Evolutionary conservation across 2,113 vertebrate genomes (phyloP), one percentile per base, ranked within the genome.

Genomic region (Apaloderma vittatum): DNA sequence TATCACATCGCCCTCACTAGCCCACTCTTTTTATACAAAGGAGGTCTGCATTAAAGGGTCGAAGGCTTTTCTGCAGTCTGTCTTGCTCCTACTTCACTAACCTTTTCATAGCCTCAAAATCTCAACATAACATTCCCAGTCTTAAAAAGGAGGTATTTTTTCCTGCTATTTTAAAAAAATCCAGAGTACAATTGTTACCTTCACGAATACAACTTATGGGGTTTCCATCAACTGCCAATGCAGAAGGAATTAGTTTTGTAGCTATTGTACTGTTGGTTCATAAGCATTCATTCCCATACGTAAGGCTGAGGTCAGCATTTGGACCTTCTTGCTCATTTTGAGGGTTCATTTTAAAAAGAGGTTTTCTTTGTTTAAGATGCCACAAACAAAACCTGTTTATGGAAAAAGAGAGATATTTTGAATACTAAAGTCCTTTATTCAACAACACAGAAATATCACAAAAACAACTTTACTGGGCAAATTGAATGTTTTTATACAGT

Each of bases 401-500:
- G 97, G 98, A 98, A 97, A 98, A 98, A 97, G 97, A 97, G 97
- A 98, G 97, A 97, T 98, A 85, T 97, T 98, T 98, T 98, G 98
- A 98, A 98, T 98, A 98, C 98, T 98, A 98, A 98, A 98, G 97
- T 98, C 97, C 98, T 98, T 98, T 98, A 98, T 98, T 98, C 97
- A 98, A 98, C 98, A 98, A 98, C 98, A 98, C 98, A 98, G 98
- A 98, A 98, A 98, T 98, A 98, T 98, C 98, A 98, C 98, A 98
- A 98, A 98, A 98, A 98, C 98, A 98, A 98, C 96, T 98, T 98
- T 98, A 98, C 98, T 98, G 98, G 98, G 98, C 98, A 98, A 98
- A 98, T 97, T 92, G 97, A 97, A 98, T 98, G 97, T 97, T 98
- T 98, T 98, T 98, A 98, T 98, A 98, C 98, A 98, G 96, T 98